Percentiles rank a stretch among this genome's conserved stretches.
Conservation (phyloP, 53 echinoderm and acorn worm species). For the Astropecten irregularis region DNA sequence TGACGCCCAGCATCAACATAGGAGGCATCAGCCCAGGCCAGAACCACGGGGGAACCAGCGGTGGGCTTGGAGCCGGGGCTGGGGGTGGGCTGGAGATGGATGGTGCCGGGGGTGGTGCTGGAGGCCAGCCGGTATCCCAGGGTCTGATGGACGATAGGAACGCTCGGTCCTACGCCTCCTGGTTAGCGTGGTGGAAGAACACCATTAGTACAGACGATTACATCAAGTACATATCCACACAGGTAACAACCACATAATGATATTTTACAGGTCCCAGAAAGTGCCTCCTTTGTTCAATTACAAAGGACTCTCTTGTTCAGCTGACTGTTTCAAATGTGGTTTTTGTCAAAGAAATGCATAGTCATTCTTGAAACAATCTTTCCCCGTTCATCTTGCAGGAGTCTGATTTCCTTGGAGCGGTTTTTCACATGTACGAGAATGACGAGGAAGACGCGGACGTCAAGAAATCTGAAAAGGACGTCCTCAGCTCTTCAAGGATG, state of each 20-base stretch:
- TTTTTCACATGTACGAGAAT: conserved; percentile 89
- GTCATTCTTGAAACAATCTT: no score
- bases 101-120: not conserved
- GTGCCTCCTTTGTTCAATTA: no score
- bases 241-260: no score
- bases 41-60: conserved; percentile 18
- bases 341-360: no score
- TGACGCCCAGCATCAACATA: conserved; percentile 38
- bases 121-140: conserved; percentile 11
- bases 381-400: conserved; percentile 64
- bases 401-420: conserved; percentile 83
- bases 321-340: no score
- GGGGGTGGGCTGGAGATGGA: conserved; percentile 30
- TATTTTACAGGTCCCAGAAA: not conserved
- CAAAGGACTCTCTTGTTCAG: no score
- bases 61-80: not conserved
- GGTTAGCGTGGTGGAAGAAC: conserved; percentile 96
- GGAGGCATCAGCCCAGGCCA: conserved; percentile 25
- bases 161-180: conserved; percentile 88
- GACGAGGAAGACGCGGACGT: conserved; percentile 60
- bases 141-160: conserved; percentile 87
- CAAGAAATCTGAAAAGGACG: conserved; percentile 45
- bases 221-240: conserved; percentile 89
- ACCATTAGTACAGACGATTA: conserved; percentile 94
- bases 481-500: conserved; percentile 64